Evolutionary conservation across 2,888 invertebrate genomes (phyloP).

Genomic region (Pterobdella sp.): DNA sequence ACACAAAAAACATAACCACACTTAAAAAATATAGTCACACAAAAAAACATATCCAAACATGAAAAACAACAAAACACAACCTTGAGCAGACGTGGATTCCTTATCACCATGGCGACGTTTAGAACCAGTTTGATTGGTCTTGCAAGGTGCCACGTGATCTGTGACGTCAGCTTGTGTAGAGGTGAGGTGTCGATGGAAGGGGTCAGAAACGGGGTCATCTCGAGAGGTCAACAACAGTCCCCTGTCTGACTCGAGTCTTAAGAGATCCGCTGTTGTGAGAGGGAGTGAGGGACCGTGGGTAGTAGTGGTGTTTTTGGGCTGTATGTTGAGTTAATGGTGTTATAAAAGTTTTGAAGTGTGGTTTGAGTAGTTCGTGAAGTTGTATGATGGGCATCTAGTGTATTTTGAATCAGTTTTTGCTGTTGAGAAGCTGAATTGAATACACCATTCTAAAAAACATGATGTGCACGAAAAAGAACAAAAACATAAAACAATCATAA

Average conservation of each 20-base stretch:
- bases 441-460: too few species aligned
- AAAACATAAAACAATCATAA: too few species aligned
- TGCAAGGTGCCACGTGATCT: background rate
- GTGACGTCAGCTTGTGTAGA: background rate
- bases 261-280: slow-evolving; percentile 22
- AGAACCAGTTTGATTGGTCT: background rate
- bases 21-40: background rate
- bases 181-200: slow-evolving; percentile 11
- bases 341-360: background rate
- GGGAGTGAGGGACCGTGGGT: background rate
- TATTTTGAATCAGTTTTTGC: background rate
- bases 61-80: background rate
- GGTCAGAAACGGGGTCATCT: slow-evolving; percentile 10
- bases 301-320: background rate
- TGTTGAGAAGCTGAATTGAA: too few species aligned
- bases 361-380: background rate
- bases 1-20: too few species aligned
- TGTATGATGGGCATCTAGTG: background rate
- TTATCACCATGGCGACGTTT: background rate
- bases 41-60: background rate
- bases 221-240: background rate
- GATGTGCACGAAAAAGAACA: too few species aligned
- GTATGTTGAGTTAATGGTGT: background rate
- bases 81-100: background rate
- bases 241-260: slow-evolving; percentile 24